Evolutionary conservation across 2,113 vertebrate genomes (phyloP), one percentile per base, ranked within the genome.

Genomic region (Ceyx margarethae): DNA sequence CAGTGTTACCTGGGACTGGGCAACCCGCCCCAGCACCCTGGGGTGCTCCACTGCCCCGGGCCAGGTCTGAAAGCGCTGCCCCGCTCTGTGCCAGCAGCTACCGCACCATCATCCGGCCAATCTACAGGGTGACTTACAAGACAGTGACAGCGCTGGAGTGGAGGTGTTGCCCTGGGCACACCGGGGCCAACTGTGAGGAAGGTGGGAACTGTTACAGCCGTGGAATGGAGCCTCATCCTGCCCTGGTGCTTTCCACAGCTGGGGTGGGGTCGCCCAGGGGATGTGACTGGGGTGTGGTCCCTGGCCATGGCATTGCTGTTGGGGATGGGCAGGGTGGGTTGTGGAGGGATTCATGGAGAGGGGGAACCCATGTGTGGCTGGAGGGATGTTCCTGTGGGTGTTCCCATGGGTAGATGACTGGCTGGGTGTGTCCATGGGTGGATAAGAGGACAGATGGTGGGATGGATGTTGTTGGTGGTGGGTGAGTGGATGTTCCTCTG

Each of bases 81-180:
- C 51, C 3, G 6, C n/a, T 86, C 71, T 93, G 72, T 64, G 81
- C 91, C 86, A 96, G 6, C 97, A 99, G 99, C 97, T 99, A 99
- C 93, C 98, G 98, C 90, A 98, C 98, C 1, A 93, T 99, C 75
- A 91, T 98, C 56, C 97, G 98, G 73, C 99, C 99, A 22, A 97
- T 98, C 13, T 99, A 99, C 91, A 98, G 98, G 94, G 97, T 99
- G 91, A 97, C 98, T 65, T 99, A 99, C 96, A 99, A 98, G 97
- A 99, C 98, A 1, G 95, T 99, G 91, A 99, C 98, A 0, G 96
- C 98, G 4, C 97, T 99, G 42, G 98, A 99, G 89, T 99, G 99
- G 99, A 99, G 98, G 66, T 99, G 99, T 97, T 99, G 99, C 87
- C 98, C 98, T 0, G 99, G 99, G 21, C 98, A 98, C 91, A 48